Percentiles rank a stretch among this genome's conserved stretches.
These are phyloP conservation scores for Drosophila novamexicana DNA, from an alignment of 1,140 invertebrate genomes.

Conservation along the genomic window DNA sequence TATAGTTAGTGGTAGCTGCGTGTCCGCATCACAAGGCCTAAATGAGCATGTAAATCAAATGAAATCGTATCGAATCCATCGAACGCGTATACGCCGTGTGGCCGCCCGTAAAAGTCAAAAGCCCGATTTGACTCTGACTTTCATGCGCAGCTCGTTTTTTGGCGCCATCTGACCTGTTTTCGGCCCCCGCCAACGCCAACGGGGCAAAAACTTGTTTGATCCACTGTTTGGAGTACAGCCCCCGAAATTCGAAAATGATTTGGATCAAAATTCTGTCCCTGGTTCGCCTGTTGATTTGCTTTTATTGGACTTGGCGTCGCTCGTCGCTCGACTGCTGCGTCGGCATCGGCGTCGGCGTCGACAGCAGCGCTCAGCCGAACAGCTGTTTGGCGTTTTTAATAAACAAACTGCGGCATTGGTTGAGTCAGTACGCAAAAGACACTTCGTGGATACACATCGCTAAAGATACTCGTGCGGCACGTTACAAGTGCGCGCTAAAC, in stretches of 20 bases:
- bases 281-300: constrained; percentile 47
- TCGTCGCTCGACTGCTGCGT: not conserved
- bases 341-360: constrained; percentile 13
- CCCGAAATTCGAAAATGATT: constrained; percentile 1
- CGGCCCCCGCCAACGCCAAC: not conserved
- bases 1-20: constrained; percentile 19
- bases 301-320: constrained; percentile 40
- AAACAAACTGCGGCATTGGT: constrained; percentile 65
- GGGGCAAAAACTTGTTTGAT: constrained; percentile 33
- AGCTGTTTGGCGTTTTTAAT: constrained; percentile 74
- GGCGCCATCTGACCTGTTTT: constrained; percentile 61
- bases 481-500: constrained; percentile 60
- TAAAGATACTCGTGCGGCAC: constrained; percentile 28
- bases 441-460: constrained; percentile 73
- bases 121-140: constrained; percentile 22
- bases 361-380: constrained; percentile 44
- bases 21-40: constrained; percentile 36
- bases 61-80: constrained; percentile 77
- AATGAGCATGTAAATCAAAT: constrained; percentile 77
- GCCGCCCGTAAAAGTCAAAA: constrained; percentile 50
- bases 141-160: constrained; percentile 37
- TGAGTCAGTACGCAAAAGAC: constrained; percentile 67
- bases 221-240: constrained; percentile 8
- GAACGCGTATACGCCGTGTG: constrained; percentile 60
- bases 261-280: constrained; percentile 15